These are phyloP conservation scores for Zaprionus gabonicus DNA, from an alignment of 1,140 invertebrate genomes.

Conservation along the genomic window DNA sequence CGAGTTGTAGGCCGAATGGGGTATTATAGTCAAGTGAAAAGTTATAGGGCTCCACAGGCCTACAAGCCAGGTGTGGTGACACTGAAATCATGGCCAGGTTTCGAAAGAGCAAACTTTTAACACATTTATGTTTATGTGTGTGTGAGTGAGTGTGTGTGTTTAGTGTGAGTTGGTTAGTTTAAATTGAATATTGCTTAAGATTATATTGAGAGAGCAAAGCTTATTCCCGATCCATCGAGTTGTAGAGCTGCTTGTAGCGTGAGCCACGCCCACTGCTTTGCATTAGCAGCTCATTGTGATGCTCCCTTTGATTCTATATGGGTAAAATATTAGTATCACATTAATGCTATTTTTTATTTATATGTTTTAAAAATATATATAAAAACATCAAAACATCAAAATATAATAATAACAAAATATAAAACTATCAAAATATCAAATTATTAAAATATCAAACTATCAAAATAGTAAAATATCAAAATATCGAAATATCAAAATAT, in stretches of 20 bases:
- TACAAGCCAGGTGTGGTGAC: background rate
- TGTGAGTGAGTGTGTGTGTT: background rate
- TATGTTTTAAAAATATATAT: no score
- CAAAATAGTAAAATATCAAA: no score
- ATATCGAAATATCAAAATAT: no score
- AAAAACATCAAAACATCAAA: no score
- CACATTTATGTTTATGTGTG: background rate
- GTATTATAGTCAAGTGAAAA: constrained; percentile 32
- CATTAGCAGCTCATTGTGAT: constrained; percentile 72
- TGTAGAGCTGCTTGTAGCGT: constrained; percentile 78
- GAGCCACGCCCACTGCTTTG: constrained; percentile 65
- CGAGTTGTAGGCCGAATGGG: constrained; percentile 59
- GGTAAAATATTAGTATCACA: background rate
- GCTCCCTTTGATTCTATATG: constrained; percentile 56
- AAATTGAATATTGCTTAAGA: constrained; percentile 63
- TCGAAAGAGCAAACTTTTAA: background rate
- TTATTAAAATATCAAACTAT: no score
- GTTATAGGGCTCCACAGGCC: background rate
- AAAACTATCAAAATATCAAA: no score
- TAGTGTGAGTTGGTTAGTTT: constrained; percentile 17
- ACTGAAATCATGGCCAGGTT: constrained; percentile 26
- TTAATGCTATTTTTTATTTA: no score
- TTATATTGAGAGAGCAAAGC: constrained; percentile 17
- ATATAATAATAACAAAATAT: no score
- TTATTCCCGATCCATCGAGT: constrained; percentile 76